Conservation (phyloP, 2,888 invertebrate species). For the Venusia cambrica region DNA sequence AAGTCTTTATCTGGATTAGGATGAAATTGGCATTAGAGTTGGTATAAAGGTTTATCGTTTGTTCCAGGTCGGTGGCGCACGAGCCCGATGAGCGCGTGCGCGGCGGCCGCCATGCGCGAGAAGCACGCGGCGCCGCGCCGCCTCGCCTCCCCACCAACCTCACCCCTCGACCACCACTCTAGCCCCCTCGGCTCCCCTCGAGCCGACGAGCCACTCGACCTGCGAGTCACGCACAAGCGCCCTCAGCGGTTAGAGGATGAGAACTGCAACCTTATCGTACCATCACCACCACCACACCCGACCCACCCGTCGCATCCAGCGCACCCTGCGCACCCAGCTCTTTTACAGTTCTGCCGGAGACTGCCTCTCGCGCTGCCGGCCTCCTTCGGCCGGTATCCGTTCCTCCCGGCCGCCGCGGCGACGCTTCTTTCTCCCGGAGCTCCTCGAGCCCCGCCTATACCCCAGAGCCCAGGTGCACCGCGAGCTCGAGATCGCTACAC, state of each 20-base stretch:
- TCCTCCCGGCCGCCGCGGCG: constrained; percentile 73
- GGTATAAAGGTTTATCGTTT: constrained; percentile 36
- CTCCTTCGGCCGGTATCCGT: constrained; percentile 74
- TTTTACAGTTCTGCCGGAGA: constrained; percentile 70
- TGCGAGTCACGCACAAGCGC: constrained; percentile 93
- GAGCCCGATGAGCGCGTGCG: constrained; percentile 88
- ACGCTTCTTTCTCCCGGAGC: constrained; percentile 69
- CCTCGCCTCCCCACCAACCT: constrained; percentile 83
- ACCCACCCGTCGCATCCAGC: constrained; percentile 81
- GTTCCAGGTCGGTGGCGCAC: constrained; percentile 78
- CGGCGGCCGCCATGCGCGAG: constrained; percentile 88
- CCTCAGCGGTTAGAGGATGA: constrained; percentile 88
- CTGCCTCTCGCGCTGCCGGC: constrained; percentile 71
- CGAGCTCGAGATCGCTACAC: constrained; percentile 94
- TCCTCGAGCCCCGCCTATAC: constrained; percentile 63
- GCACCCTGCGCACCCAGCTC: constrained; percentile 79
- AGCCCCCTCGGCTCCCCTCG: constrained; percentile 76
- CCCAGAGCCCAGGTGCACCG: constrained; percentile 71
- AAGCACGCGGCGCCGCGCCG: constrained; percentile 95
- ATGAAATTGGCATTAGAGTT: too few species aligned
- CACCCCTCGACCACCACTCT: constrained; percentile 67
- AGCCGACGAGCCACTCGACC: constrained; percentile 91
- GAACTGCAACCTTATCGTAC: constrained; percentile 89
- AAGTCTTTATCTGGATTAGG: too few species aligned
- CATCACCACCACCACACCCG: constrained; percentile 80